Base-by-base conservation (phyloP, 2,797 vertebrate species). In the Philypnodon macrostomus region DNA sequence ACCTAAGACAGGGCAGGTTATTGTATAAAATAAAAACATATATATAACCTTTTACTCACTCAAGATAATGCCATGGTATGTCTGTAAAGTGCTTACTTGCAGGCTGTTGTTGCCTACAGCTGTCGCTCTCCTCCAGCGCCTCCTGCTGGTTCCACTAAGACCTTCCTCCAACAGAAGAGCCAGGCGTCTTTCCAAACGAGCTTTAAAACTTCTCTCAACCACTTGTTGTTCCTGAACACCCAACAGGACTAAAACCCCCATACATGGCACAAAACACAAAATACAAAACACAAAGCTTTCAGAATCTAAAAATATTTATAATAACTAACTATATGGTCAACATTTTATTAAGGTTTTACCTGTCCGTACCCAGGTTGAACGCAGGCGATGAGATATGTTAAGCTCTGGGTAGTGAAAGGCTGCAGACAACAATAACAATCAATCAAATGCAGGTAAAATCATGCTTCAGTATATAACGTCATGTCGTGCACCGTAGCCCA, bases 321-420 rank as follows among this genome's bases (percentile, higher is more conserved):
- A 14, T 34, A 14, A 1, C 27, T 15, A 13, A 8, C 7, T 15
- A 34, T 14, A 14, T 2, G 16, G 1, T 8, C 14, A 34, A 34
- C 14, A 24, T 26, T 41, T 19, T 12, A 23, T n/a, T 7, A 11
- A 35, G 13, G 13, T 10, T 61, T 63, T 88, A 97, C 96, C 95
- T 91, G 96, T 97, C 60, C 91, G 92, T 48, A 98, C 92, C 96
- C 96, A 98, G 33, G 96, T 96, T 41, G 91, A 91, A 60, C 93
- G 93, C 81, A 96, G 85, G 63, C 93, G 50, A 57, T 93, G 92
- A 12, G 94, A 93, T 9, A 91, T 85, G 58, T 98, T 97, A 35
- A 98, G 89, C 65, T 96, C 95, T 0, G 93, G 93, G 69, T 98
- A 98, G 77, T 93, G 92, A 81, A 95, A 92, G 1, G 89, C 89